A percentile compares a stretch with the other conserved stretches of the same genome.
Evolutionary conservation across 2,797 vertebrate species (phyloP).

Genomic region (Diceros bicornis): DNA sequence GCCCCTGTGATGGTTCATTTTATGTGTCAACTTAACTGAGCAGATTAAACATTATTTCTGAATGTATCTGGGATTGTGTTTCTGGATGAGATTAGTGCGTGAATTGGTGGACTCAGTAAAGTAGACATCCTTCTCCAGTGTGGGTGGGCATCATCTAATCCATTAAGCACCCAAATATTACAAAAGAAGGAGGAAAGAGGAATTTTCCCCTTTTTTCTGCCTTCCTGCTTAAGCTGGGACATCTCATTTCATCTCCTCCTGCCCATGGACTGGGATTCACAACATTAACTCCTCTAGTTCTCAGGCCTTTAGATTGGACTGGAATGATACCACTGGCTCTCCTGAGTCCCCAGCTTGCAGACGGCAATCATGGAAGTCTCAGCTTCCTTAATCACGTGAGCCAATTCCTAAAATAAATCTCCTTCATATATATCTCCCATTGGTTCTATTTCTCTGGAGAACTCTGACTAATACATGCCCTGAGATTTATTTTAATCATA

Average conservation of each 20-base stretch:
- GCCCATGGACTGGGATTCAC: neutral
- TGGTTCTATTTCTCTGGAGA: neutral
- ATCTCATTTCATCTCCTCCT: neutral
- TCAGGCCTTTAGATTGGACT: too few relatives aligned
- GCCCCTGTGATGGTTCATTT: too few relatives aligned
- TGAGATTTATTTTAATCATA: neutral
- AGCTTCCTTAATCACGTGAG: neutral
- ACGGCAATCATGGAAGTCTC: rapidly evolving
- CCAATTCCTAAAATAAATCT: neutral
- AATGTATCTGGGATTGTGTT: neutral
- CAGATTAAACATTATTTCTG: neutral
- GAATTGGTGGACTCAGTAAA: neutral
- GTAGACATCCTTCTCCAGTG: rapidly evolving
- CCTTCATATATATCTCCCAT: neutral
- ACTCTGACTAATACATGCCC: neutral
- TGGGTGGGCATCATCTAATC: too few relatives aligned
- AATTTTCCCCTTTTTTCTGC: neutral
- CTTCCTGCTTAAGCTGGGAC: neutral
- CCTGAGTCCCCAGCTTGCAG: neutral
- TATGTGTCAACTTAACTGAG: neutral
- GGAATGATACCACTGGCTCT: too few relatives aligned
- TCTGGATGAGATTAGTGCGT: neutral
- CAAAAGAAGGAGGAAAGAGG: neutral
- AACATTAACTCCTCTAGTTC: too few relatives aligned
- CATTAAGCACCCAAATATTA: neutral